Evolutionary conservation across 2,888 invertebrate genomes (phyloP).

Genomic region (Xestia sexstrigata): DNA sequence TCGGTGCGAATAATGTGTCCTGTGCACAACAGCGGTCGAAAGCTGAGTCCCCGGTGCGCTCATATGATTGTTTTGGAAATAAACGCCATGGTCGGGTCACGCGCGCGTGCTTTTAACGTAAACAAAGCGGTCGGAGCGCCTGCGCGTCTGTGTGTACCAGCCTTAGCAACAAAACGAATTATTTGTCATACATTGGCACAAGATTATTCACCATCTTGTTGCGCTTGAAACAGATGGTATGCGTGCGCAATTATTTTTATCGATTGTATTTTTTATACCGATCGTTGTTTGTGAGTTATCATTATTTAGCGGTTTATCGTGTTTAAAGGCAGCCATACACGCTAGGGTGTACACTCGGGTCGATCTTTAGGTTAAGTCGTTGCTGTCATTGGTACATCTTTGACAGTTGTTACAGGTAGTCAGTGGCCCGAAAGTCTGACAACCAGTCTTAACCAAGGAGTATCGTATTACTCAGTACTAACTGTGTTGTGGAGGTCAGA

Average conservation of each 20-base stretch:
- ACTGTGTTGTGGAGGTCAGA: no score
- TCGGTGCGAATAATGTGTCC: constrained; percentile 60
- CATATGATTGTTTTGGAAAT: constrained; percentile 83
- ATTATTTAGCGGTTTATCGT: constrained; percentile 5
- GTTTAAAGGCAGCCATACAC: background rate
- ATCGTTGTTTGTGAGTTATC: constrained; percentile 20
- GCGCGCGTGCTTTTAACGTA: constrained; percentile 88
- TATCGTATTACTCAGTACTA: no score
- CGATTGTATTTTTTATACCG: constrained; percentile 12
- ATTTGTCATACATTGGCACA: constrained; percentile 73
- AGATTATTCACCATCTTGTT: constrained; percentile 52
- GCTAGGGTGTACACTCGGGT: no score
- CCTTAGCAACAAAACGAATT: constrained; percentile 76
- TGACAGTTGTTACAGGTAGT: no score
- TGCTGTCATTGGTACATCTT: no score
- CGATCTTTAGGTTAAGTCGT: no score
- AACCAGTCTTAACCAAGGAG: no score
- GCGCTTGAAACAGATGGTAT: constrained; percentile 46
- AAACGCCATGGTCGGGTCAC: constrained; percentile 79
- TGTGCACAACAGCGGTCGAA: constrained; percentile 60
- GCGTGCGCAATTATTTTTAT: constrained; percentile 40
- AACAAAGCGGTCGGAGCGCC: constrained; percentile 74
- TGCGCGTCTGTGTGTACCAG: constrained; percentile 70
- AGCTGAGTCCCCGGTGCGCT: constrained; percentile 69
- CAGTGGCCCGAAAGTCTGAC: no score